Percentiles rank a stretch among this genome's conserved stretches.
Evolutionary conservation across 1,140 invertebrate genomes (phyloP).

Genomic region (Drosophila pseudoananassae): DNA sequence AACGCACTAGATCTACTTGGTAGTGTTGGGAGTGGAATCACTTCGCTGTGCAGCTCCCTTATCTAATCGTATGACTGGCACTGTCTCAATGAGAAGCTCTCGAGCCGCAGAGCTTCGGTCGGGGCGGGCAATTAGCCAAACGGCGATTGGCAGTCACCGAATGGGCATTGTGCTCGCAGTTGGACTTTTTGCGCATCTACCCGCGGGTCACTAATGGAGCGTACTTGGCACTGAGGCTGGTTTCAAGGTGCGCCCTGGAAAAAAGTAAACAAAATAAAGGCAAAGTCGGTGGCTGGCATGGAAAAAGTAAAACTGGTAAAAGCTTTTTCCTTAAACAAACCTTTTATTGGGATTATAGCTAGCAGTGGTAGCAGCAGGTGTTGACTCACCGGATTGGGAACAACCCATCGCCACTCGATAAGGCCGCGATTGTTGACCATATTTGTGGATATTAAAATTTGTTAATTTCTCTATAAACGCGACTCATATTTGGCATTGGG

Average conservation of each 20-base stretch:
- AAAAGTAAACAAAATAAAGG: constrained; percentile 18
- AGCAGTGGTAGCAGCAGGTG: background rate
- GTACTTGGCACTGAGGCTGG: constrained; percentile 37
- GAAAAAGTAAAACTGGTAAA: constrained; percentile 75
- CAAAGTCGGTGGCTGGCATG: constrained; percentile 36
- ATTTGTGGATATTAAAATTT: constrained; percentile 43
- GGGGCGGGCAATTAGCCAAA: constrained; percentile 48
- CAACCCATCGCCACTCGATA: constrained; percentile 44
- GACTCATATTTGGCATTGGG: constrained; percentile 32
- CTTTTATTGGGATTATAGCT: background rate
- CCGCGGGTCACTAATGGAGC: constrained; percentile 40
- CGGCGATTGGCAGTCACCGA: constrained; percentile 47
- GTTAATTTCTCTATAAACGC: constrained; percentile 58
- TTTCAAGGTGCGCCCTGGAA: constrained; percentile 36
- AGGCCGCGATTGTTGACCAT: constrained; percentile 58
- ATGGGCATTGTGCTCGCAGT: constrained; percentile 46
- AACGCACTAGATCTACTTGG: background rate
- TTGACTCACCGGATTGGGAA: constrained; percentile 53
- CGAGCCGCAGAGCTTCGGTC: background rate
- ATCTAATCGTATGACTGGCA: constrained; percentile 42
- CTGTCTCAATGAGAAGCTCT: constrained; percentile 26
- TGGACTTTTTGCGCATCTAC: constrained; percentile 29
- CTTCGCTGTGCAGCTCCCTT: constrained; percentile 12
- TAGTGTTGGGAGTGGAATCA: background rate
- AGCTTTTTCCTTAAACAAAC: constrained; percentile 24